A percentile compares a stretch with the other conserved stretches of the same genome.
phyloP scores from a whole-genome alignment of 2,113 vertebrate genomes.

The Pristiophorus japonicus region DNA sequence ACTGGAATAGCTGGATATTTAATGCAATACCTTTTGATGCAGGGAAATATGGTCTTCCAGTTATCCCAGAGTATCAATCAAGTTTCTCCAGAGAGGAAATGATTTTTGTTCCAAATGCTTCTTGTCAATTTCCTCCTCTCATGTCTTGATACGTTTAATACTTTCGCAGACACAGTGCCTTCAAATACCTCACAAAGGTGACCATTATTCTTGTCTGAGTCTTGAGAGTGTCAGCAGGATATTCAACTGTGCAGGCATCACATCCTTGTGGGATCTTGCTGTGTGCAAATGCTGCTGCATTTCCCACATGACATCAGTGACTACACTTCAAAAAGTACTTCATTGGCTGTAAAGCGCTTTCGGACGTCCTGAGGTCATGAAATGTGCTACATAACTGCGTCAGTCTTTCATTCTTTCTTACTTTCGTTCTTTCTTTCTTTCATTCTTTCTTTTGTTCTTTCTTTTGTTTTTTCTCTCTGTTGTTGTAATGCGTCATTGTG shows the following conservation, averaged over 20 bases:
- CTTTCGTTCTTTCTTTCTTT: no score
- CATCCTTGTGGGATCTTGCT: not conserved
- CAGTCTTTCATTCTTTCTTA: not conserved
- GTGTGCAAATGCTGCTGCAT: not conserved
- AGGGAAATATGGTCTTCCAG: not conserved
- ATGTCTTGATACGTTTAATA: not conserved
- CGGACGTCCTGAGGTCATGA: not conserved
- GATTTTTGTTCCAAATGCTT: not conserved
- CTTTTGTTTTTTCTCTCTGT: not conserved
- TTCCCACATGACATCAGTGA: not conserved
- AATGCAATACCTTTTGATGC: not conserved
- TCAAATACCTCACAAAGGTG: no score
- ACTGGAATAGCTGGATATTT: not conserved
- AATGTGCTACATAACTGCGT: not conserved
- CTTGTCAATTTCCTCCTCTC: not conserved
- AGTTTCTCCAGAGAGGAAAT: not conserved
- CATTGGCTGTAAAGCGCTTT: not conserved
- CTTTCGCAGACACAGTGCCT: no score
- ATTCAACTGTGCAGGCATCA: not conserved
- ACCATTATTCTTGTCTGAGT: not conserved
- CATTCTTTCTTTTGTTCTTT: no score
- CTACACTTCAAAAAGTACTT: not conserved
- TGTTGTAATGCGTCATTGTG: not conserved
- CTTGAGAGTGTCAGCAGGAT: not conserved
- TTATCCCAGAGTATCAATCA: not conserved